Evolutionary conservation across 2,113 vertebrate genomes (phyloP).

Genomic region (Chauna torquata): DNA sequence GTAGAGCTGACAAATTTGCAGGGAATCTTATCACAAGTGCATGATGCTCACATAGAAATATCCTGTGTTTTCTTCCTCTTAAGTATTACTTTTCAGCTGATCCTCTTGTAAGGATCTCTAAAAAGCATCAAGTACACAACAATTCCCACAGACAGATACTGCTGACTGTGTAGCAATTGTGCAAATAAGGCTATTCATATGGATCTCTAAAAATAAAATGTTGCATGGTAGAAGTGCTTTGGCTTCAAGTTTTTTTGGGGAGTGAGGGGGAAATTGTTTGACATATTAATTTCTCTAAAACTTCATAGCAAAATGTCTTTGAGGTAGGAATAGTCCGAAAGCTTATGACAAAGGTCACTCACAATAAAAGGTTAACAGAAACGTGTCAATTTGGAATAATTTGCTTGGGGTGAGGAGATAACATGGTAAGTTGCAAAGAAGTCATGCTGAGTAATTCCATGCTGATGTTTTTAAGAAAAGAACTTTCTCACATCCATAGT

Average conservation of each 20-base stretch:
- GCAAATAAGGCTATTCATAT: conserved; percentile 51
- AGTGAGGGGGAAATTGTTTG: not conserved
- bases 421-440: not conserved
- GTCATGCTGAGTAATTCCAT: not conserved
- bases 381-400: not conserved
- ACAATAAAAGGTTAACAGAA: not conserved
- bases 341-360: not conserved
- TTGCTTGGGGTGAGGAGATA: fast-evolving
- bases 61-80: conserved; percentile 27
- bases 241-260: not conserved
- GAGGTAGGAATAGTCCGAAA: not conserved
- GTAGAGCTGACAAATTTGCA: conserved; percentile 7
- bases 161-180: conserved; percentile 54
- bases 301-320: not conserved
- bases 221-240: not conserved
- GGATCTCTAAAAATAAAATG: conserved; percentile 59
- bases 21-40: conserved; percentile 36
- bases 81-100: conserved; percentile 35
- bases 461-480: not conserved
- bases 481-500: not conserved
- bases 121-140: conserved; percentile 39
- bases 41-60: conserved; percentile 50
- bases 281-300: not conserved
- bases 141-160: conserved; percentile 20
- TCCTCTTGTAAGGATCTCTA: conserved; percentile 46